Conservation (phyloP, 2,888 invertebrate species). For the Oligia latruncula region DNA sequence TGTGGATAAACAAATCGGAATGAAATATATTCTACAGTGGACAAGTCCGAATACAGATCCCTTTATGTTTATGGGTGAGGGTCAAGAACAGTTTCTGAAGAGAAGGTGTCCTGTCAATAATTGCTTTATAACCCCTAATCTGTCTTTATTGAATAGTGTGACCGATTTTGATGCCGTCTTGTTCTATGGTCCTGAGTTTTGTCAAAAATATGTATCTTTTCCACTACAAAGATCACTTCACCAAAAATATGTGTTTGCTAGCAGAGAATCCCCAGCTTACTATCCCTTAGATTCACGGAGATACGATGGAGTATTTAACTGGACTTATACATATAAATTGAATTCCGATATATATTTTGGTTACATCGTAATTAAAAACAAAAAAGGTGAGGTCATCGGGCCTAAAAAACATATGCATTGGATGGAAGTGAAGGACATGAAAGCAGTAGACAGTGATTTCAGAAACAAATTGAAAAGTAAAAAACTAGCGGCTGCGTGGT, state of each 20-base stretch:
- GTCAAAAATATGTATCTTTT: background rate
- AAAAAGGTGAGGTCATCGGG: conserved; percentile 69
- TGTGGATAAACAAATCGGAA: no score
- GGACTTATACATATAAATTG: conserved; percentile 78
- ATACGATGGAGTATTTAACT: conserved; percentile 75
- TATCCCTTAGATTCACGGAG: conserved; percentile 69
- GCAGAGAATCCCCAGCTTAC: conserved; percentile 73
- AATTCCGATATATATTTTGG: conserved; percentile 74
- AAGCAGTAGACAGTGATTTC: conserved; percentile 65
- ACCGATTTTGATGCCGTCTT: conserved; percentile 29
- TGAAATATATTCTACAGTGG: conserved; percentile 40
- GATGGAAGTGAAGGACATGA: conserved; percentile 70
- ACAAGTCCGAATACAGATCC: conserved; percentile 11
- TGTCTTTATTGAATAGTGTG: background rate
- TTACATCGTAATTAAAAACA: conserved; percentile 72
- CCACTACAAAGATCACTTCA: conserved; percentile 11
- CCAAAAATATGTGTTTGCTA: conserved; percentile 56
- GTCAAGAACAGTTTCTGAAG: conserved; percentile 15
- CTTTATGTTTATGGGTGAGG: conserved; percentile 24
- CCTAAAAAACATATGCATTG: conserved; percentile 74
- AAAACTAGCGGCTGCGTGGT: conserved; percentile 77
- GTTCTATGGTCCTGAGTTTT: conserved; percentile 29
- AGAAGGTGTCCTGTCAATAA: conserved; percentile 18
- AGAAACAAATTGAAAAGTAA: conserved; percentile 70
- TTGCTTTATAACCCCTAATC: conserved; percentile 10